These are phyloP conservation scores for Masnerella sp. DNA, from an alignment of 2,888 invertebrate species.

Conservation along the genomic window DNA sequence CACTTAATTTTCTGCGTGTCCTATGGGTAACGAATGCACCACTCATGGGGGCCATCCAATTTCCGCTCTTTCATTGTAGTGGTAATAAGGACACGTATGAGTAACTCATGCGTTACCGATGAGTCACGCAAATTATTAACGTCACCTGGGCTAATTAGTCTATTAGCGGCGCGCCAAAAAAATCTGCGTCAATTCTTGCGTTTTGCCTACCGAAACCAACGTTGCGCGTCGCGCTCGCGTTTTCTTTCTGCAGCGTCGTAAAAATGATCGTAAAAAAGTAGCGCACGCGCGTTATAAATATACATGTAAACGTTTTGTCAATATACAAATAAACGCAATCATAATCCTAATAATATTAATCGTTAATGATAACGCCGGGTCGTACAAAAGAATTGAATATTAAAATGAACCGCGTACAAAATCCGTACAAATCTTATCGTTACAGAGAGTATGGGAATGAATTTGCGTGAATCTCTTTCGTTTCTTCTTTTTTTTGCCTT, in stretches of 20 bases:
- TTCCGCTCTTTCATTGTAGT: too few relatives aligned
- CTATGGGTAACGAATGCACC: too few relatives aligned
- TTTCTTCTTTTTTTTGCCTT: constrained; percentile 13
- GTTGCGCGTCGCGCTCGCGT: constrained; percentile 2
- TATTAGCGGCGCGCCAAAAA: constrained; percentile 32
- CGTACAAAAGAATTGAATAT: constrained; percentile 44
- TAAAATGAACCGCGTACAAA: constrained; percentile 49
- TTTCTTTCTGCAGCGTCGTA: constrained; percentile 31
- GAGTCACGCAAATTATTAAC: too few relatives aligned
- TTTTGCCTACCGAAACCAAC: not conserved
- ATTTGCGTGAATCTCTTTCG: constrained; percentile 3
- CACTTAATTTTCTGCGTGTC: too few relatives aligned
- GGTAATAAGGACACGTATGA: too few relatives aligned
- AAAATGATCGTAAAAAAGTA: constrained; percentile 50
- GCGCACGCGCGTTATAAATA: constrained; percentile 65
- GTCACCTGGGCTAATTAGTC: constrained; percentile 44
- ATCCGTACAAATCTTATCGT: constrained; percentile 54
- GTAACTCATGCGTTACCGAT: too few relatives aligned
- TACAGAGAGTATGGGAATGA: constrained; percentile 46
- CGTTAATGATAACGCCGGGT: constrained; percentile 52
- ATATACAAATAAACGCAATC: constrained; percentile 68
- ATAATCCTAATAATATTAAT: constrained; percentile 27
- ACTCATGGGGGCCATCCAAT: too few relatives aligned
- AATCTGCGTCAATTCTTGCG: not conserved
- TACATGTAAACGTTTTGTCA: constrained; percentile 68